Conservation (phyloP, 1,140 invertebrate genomes). For the Mizuhopecten yessoensis region DNA sequence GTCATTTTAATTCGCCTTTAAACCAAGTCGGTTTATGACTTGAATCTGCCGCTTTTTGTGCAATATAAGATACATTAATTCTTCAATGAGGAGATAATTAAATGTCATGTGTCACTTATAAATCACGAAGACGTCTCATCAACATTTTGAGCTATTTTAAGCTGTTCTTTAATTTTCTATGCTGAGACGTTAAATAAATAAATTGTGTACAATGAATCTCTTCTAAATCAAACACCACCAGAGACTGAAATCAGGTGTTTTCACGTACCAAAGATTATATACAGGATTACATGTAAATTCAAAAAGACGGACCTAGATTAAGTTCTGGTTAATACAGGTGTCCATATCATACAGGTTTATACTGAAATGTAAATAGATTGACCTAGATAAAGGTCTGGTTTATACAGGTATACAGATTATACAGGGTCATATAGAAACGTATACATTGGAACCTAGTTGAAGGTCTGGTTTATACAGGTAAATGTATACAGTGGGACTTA, state of each 20-base stretch:
- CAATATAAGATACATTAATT: constrained; percentile 17
- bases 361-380: too few relatives aligned
- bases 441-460: too few relatives aligned
- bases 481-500: too few relatives aligned
- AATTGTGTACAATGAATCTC: background rate
- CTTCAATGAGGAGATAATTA: background rate
- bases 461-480: background rate
- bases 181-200: background rate
- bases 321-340: background rate
- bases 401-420: background rate
- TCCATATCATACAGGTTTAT: background rate
- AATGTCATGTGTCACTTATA: background rate
- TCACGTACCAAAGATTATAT: background rate
- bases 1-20: constrained; percentile 7
- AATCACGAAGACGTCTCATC: background rate
- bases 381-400: too few relatives aligned
- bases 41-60: constrained; percentile 24
- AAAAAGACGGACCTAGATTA: too few relatives aligned
- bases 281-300: background rate
- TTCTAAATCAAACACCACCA: background rate
- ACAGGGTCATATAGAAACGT: background rate
- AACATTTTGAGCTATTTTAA: constrained; percentile 1
- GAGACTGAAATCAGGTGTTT: background rate
- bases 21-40: background rate
- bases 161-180: background rate